Evolutionary conservation across 2,888 invertebrate species (phyloP).

Genomic region (Caenorhabditis sp.): DNA sequence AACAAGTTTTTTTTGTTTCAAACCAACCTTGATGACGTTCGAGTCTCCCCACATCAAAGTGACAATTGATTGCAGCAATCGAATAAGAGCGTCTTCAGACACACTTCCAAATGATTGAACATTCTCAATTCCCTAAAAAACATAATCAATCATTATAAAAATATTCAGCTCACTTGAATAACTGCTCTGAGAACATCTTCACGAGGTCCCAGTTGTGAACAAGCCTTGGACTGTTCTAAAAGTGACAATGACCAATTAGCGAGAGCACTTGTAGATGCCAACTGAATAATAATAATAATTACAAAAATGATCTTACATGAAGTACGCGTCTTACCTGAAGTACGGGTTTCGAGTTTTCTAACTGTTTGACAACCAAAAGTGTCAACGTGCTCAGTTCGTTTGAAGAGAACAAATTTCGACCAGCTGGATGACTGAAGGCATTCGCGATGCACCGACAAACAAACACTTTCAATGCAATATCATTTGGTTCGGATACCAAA

Average conservation of each 20-base stretch:
- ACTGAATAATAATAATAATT: no score
- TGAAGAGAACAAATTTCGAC: constrained; percentile 44
- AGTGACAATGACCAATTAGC: constrained; percentile 60
- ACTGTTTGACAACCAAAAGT: constrained; percentile 38
- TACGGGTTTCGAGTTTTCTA: constrained; percentile 29
- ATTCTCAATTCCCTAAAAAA: constrained; percentile 16
- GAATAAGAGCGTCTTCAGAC: constrained; percentile 76
- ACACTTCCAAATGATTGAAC: constrained; percentile 39
- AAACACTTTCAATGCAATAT: constrained; percentile 79
- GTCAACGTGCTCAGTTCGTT: constrained; percentile 35
- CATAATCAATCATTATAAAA: no score
- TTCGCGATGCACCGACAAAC: constrained; percentile 80
- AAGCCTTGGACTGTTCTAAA: constrained; percentile 46
- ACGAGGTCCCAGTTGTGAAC: constrained; percentile 63
- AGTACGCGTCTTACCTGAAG: constrained; percentile 56
- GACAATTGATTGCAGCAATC: constrained; percentile 82
- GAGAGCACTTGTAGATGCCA: constrained; percentile 57
- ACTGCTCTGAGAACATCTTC: constrained; percentile 59
- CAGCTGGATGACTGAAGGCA: constrained; percentile 78
- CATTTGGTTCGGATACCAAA: constrained; percentile 72
- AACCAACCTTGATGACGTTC: constrained; percentile 63
- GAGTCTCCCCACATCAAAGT: constrained; percentile 75
- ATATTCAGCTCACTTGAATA: neutral
- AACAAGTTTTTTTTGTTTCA: neutral
- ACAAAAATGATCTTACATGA: no score